Base-by-base conservation (phyloP, 2,888 invertebrate species). In the Atrina japonica region DNA sequence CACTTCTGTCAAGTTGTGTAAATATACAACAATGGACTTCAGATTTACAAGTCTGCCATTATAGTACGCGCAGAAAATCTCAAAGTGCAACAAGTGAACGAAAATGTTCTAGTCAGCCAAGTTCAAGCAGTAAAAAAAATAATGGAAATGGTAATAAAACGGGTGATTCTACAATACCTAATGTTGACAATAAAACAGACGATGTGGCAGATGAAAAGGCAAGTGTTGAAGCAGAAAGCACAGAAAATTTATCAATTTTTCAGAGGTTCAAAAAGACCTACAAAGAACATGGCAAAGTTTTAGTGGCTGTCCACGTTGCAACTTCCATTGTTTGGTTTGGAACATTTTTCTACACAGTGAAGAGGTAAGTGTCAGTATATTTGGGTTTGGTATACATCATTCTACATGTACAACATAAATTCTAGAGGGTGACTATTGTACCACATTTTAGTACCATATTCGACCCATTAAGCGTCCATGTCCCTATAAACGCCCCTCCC, bases 211-310 rank as follows among this genome's bases (percentile, higher is more conserved):
- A 35, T 5, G 35, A 35, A 35, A 25, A n/a, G n/a, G 40, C 14
- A 64, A n/a, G 11, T 27, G 49, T 25, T 14, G 66, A 59, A 25
- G n/a, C 5, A 29, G 49, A 49, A 30, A 29, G 16, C n/a, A 35
- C 27, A 30, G 66, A 45, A 49, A 70, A 95, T 89, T 87, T 91
- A 81, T 93, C 94, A 0, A 88, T 97, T 2, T 94, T 96, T 86
- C 93, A 95, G 83, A 94, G 93, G 86, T 97, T 98, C 91, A 97
- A 97, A 90, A 92, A 94, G 86, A 96, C 98, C 94, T 96, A 96
- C 88, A 95, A 95, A 89, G 95, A 97, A 88, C 98, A 99, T 91
- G 99, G 99, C 96, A 97, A 99, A 91, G 95, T 99, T 65, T 92
- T 98, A 68, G 92, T 99, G 68, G 98, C 97, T 3, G 98, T 99